phyloP scores from a whole-genome alignment of 2,797 vertebrate genomes.

The Enteromius trimaculatus region DNA sequence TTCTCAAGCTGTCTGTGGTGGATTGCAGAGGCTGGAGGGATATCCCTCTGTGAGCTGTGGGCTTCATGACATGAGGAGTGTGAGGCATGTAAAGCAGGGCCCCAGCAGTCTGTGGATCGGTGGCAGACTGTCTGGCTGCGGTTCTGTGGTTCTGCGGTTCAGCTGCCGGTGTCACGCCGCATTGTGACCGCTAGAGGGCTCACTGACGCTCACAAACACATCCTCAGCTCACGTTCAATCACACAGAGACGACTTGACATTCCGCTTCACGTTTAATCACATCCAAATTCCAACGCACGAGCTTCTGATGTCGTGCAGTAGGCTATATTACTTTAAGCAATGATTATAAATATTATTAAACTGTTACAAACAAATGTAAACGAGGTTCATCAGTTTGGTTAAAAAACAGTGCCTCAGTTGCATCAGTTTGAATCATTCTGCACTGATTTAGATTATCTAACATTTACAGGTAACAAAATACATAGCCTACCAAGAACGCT shows the following conservation, averaged over 20 bases:
- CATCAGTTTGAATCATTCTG: neutral
- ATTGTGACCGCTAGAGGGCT: slow-evolving; percentile 76
- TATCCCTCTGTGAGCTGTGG: slow-evolving; percentile 45
- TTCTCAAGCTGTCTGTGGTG: slow-evolving; percentile 23
- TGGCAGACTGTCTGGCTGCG: slow-evolving; percentile 52
- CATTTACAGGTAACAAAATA: neutral
- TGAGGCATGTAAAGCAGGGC: slow-evolving; percentile 46
- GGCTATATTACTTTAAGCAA: too few relatives aligned
- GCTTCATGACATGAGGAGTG: slow-evolving; percentile 41
- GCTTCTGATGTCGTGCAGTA: neutral
- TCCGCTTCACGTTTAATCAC: neutral
- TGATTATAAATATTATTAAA: neutral
- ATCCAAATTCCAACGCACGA: neutral
- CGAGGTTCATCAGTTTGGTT: neutral
- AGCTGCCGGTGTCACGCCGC: slow-evolving; percentile 23
- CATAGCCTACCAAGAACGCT: neutral
- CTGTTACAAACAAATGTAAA: neutral
- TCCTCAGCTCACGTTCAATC: neutral
- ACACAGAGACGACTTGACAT: neutral
- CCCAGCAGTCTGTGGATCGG: slow-evolving; percentile 43
- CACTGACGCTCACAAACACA: neutral
- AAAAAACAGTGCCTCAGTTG: neutral
- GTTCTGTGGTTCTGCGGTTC: slow-evolving; percentile 40
- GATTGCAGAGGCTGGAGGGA: slow-evolving; percentile 25
- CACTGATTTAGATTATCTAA: neutral